These are phyloP conservation scores for Eubucco bourcierii DNA, from an alignment of 2,113 vertebrate genomes.

Conservation along the genomic window DNA sequence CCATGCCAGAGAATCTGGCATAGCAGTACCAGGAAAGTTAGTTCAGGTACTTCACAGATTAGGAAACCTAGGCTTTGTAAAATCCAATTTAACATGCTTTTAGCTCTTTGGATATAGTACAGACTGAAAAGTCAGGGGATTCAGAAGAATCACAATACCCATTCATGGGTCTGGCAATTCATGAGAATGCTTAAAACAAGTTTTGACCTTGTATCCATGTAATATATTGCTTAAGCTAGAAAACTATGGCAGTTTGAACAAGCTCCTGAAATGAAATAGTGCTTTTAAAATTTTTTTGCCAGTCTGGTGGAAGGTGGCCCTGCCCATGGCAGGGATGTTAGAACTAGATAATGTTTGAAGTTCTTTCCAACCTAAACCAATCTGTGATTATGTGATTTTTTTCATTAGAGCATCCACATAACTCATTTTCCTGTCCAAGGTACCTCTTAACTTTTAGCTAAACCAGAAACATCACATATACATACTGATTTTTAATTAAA, in stretches of 20 bases:
- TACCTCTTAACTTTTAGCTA: background rate
- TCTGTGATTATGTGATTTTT: too few relatives aligned
- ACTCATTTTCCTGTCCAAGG: background rate
- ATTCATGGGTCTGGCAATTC: background rate
- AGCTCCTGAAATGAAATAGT: background rate
- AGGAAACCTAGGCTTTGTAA: background rate
- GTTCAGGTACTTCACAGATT: background rate
- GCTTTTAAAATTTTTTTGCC: background rate
- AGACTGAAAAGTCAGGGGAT: background rate
- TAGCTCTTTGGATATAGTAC: background rate
- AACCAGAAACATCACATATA: background rate
- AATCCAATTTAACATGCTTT: background rate
- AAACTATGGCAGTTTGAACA: background rate
- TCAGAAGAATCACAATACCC: background rate
- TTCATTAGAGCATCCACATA: background rate
- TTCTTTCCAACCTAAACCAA: too few relatives aligned
- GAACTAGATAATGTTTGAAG: too few relatives aligned
- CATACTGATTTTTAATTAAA: background rate
- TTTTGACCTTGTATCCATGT: background rate
- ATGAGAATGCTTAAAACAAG: background rate
- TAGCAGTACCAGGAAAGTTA: background rate
- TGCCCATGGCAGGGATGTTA: too few relatives aligned
- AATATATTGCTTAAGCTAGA: background rate
- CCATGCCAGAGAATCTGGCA: background rate
- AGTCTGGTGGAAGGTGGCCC: background rate